A percentile compares a stretch with the other conserved stretches of the same genome.
Conservation (phyloP, 2,797 vertebrate genomes). For the Strix occidentalis region DNA sequence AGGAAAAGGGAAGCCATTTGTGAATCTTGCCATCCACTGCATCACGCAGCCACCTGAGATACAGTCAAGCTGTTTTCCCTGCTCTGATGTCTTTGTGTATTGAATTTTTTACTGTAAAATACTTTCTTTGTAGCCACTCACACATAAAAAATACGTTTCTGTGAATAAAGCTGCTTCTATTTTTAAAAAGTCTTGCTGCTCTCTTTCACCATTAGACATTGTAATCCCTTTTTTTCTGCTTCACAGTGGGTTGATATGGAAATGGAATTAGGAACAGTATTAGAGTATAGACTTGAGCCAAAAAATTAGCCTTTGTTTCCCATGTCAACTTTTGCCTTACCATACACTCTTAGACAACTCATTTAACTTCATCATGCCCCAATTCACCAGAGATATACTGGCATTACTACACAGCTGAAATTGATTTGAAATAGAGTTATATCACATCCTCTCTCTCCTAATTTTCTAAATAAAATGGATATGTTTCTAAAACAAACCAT, state of each 20-base stretch:
- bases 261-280: neutral
- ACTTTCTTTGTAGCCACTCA: neutral
- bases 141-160: neutral
- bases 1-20: neutral
- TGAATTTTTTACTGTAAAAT: neutral
- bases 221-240: neutral
- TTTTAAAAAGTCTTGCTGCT: neutral
- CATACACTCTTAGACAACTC: neutral
- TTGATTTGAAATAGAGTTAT: neutral
- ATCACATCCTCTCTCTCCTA: neutral
- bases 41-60: neutral
- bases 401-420: neutral
- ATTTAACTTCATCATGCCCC: neutral
- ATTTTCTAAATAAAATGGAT: neutral
- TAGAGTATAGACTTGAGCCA: accelerated
- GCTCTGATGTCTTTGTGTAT: neutral
- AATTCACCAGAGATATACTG: neutral
- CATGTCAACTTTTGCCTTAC: neutral
- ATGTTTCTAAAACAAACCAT: neutral
- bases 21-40: neutral
- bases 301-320: neutral
- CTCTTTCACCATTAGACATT: neutral
- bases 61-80: accelerated
- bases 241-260: neutral
- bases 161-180: neutral